These are phyloP conservation scores for Vidua macroura DNA, from an alignment of 2,113 vertebrate genomes.

Conservation along the genomic window DNA sequence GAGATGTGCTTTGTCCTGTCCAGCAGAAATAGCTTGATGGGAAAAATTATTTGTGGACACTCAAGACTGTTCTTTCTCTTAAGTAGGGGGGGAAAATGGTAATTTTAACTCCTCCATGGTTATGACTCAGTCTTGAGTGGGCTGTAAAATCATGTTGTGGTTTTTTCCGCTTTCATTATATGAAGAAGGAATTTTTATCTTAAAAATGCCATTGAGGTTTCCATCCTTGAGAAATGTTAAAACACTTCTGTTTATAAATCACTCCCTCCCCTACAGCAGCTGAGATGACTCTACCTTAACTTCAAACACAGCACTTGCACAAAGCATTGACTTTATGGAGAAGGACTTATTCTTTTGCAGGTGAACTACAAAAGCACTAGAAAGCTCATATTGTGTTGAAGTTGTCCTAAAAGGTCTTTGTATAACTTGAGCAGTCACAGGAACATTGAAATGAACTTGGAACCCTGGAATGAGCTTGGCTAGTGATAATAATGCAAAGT, in stretches of 20 bases:
- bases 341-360: not conserved
- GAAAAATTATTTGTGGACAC: not conserved
- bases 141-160: not conserved
- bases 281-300: not conserved
- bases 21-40: not conserved
- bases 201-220: not conserved
- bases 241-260: not conserved
- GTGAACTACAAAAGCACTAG: not conserved
- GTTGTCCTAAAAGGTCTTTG: not conserved
- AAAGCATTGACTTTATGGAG: not conserved
- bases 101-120: not conserved
- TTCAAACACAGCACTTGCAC: not conserved
- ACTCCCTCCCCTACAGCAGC: not conserved
- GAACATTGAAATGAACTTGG: not conserved
- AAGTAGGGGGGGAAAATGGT: not conserved
- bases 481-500: not conserved
- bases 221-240: not conserved
- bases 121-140: constrained; percentile 34
- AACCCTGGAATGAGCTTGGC: not conserved
- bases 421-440: not conserved
- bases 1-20: not conserved
- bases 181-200: not conserved
- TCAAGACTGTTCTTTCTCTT: not conserved
- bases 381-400: not conserved
- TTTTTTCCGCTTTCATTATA: not conserved